phyloP scores from a whole-genome alignment of 2,113 vertebrate genomes.

The Odocoileus hemionus region DNA sequence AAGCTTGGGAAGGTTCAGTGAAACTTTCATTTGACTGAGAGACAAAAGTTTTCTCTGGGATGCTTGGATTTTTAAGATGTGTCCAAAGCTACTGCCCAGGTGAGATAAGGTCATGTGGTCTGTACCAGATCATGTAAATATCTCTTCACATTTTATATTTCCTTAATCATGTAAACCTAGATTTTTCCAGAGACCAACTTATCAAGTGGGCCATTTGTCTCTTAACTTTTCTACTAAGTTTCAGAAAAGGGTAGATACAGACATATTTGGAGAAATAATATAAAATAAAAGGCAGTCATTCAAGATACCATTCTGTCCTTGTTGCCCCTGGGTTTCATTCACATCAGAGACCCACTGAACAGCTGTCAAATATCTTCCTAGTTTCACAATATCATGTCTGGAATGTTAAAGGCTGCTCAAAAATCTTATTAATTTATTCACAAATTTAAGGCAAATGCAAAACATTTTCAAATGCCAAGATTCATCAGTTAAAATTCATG shows the following conservation, averaged over 20 bases:
- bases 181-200: neutral
- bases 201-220: neutral
- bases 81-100: fast-evolving
- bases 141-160: neutral
- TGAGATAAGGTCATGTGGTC: neutral
- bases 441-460: neutral
- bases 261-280: neutral
- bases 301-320: neutral
- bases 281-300: neutral
- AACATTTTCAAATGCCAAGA: neutral
- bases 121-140: neutral
- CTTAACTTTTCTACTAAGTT: neutral
- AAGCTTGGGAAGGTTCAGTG: neutral
- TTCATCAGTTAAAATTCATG: neutral
- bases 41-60: neutral
- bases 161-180: neutral
- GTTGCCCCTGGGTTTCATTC: neutral
- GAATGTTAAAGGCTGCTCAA: neutral
- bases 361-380: neutral
- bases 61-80: neutral
- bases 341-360: neutral
- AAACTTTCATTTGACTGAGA: neutral
- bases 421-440: neutral
- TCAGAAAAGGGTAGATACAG: neutral
- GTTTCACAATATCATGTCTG: neutral